Percentiles rank a stretch among this genome's conserved stretches.
Evolutionary conservation across 2,113 vertebrate genomes (phyloP).

Genomic region (Notothenia rossii): DNA sequence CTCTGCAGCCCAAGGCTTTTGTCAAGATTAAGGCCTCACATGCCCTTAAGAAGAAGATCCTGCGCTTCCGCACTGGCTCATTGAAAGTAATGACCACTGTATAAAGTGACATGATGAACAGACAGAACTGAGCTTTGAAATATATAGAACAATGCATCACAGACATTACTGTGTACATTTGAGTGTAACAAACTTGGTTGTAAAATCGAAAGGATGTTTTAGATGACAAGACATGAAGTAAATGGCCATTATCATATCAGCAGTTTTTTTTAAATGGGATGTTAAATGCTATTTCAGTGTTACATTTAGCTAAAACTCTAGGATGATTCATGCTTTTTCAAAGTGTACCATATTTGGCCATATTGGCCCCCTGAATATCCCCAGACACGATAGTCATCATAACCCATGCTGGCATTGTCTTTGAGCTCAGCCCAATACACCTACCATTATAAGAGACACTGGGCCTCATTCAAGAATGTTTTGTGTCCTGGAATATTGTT

Average conservation of each 20-base stretch:
- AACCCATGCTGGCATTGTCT: neutral
- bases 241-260: neutral
- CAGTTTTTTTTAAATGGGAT: neutral
- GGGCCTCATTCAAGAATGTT: neutral
- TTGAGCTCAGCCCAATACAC: neutral
- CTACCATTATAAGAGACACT: neutral
- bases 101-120: slow-evolving; percentile 49
- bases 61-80: slow-evolving; percentile 90
- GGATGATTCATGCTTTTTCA: slow-evolving; percentile 2
- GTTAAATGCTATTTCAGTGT: neutral
- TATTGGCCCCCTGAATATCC: slow-evolving; percentile 14
- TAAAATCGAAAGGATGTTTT: neutral
- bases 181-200: slow-evolving; percentile 15
- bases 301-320: neutral
- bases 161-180: neutral
- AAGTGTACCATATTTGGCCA: slow-evolving; percentile 17
- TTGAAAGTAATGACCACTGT: slow-evolving; percentile 95
- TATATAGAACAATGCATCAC: neutral
- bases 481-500: neutral
- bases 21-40: slow-evolving; percentile 94
- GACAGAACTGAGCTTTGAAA: neutral
- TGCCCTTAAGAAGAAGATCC: slow-evolving; percentile 92
- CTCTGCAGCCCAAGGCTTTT: slow-evolving; percentile 87
- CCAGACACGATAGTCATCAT: neutral
- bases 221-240: slow-evolving; percentile 14